Evolutionary conservation across 1,140 invertebrate genomes (phyloP).

Genomic region (Drosophila sechellia): DNA sequence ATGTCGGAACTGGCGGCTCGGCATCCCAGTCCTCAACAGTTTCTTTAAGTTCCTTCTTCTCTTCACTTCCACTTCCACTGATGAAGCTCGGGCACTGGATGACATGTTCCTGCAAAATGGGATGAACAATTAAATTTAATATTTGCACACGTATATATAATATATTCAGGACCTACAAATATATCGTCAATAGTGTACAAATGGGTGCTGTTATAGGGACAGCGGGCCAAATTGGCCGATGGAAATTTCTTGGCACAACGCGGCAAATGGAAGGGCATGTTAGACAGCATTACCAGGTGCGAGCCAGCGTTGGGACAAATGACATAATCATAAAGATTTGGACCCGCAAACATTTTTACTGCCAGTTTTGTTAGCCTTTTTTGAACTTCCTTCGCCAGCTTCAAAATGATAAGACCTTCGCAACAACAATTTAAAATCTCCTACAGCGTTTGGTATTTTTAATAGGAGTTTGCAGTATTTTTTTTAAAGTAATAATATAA

Average conservation of each 20-base stretch:
- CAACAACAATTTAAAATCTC: too few relatives aligned
- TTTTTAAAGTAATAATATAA: too few relatives aligned
- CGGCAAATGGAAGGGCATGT: constrained; percentile 24
- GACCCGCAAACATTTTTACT: neutral
- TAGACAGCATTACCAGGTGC: constrained; percentile 28
- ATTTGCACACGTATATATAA: too few relatives aligned
- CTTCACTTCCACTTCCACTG: too few relatives aligned
- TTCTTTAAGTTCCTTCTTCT: neutral
- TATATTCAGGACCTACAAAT: neutral
- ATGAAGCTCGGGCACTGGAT: neutral
- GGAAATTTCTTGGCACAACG: constrained; percentile 44
- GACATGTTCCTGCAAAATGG: constrained; percentile 24
- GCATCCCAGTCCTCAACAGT: constrained; percentile 52
- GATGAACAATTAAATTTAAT: neutral
- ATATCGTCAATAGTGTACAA: constrained; percentile 11
- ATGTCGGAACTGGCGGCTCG: constrained; percentile 30
- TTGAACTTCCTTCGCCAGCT: too few relatives aligned
- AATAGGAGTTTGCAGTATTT: too few relatives aligned
- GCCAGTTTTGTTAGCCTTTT: neutral
- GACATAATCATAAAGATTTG: neutral
- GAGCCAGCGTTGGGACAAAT: constrained; percentile 36
- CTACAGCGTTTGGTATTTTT: too few relatives aligned
- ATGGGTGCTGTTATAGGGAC: constrained; percentile 48
- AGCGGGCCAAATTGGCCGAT: constrained; percentile 18
- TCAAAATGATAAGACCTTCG: too few relatives aligned